Evolutionary conservation across 30 jellyfish, hydroid and myxozoan species (phyloP).

Genomic region (Nemopilema nomurai): DNA sequence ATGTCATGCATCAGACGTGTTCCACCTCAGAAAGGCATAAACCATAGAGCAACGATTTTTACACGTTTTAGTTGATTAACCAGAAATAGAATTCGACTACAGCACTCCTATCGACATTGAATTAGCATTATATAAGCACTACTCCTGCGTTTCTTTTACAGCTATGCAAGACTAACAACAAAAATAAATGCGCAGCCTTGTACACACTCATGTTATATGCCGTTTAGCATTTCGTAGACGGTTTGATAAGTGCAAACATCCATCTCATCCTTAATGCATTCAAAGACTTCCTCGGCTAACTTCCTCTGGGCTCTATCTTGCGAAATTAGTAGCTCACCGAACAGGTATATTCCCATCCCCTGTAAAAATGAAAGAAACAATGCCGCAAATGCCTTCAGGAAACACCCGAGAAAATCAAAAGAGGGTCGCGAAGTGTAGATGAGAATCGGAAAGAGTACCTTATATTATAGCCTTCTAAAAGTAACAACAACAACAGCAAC

Average conservation of each 20-base stretch:
- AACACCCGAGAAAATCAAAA: not conserved
- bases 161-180: not conserved
- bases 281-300: conserved; percentile 51
- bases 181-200: not conserved
- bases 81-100: too few species aligned
- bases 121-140: too few species aligned
- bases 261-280: conserved; percentile 59
- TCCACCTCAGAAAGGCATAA: too few species aligned
- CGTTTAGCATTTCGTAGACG: conserved; percentile 73
- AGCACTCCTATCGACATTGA: too few species aligned
- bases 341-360: conserved; percentile 87
- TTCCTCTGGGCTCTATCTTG: conserved; percentile 42
- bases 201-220: conserved; percentile 9
- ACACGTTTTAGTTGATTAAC: too few species aligned
- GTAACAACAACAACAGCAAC: too few species aligned
- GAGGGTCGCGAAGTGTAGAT: too few species aligned
- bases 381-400: not conserved
- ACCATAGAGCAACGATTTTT: too few species aligned
- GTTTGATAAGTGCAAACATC: conserved; percentile 76
- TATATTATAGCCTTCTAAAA: too few species aligned
- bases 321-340: conserved; percentile 74
- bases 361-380: not conserved
- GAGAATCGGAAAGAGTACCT: too few species aligned
- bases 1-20: too few species aligned
- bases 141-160: not conserved